Base-by-base conservation (phyloP, 1,140 invertebrate genomes). In the Eulimnadia texana region DNA sequence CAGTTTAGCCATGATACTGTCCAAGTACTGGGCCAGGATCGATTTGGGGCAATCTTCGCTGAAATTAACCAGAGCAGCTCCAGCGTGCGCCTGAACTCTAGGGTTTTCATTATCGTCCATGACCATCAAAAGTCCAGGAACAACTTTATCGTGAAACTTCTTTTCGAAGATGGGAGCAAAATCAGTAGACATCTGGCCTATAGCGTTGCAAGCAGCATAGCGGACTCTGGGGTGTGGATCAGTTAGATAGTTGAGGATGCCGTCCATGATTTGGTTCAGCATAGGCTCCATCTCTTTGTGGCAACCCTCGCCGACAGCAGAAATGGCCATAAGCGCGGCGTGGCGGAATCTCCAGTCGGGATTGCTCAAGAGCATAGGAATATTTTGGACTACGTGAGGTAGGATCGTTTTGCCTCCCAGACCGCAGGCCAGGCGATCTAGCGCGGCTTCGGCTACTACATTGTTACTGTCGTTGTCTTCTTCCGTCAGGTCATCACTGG, bases 141-240 rank as follows among this genome's bases (percentile, higher is more conserved):
- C 85, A 54, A 99, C 86, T 75, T 87, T 88, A 59, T 85, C 84
- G 70, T 99, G 95, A 74, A 95, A 99, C 75, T 97, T 97, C 76
- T 98, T 98, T 73, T 99, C 91, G 69, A 99, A 95, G 9, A 79
- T 78, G 3, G 93, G 93, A 3, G 92, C 92, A 79, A 99, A 99
- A 74, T 99, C 97, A 13, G 93, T 93, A 0, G 93, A 91, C 90
- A 99, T 95, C 77, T 99, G 96, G 16, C 97, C 97, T 47, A 99
- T 82, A n/a, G 94, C 93, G 77, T 99, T 99, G 71, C 97, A 99
- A 52, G 92, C 91, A 25, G 97, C 96, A 70, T 98, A 98, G 50
- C 93, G 79, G 0, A 97, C 93, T 64, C 92, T 77, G 13, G 91
- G 91, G 77, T 96, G 91, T 81, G 84, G 80, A 74, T 98, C 94